Evolutionary conservation across 2,888 invertebrate species (phyloP).

Genomic region (Lapara coniferarum): DNA sequence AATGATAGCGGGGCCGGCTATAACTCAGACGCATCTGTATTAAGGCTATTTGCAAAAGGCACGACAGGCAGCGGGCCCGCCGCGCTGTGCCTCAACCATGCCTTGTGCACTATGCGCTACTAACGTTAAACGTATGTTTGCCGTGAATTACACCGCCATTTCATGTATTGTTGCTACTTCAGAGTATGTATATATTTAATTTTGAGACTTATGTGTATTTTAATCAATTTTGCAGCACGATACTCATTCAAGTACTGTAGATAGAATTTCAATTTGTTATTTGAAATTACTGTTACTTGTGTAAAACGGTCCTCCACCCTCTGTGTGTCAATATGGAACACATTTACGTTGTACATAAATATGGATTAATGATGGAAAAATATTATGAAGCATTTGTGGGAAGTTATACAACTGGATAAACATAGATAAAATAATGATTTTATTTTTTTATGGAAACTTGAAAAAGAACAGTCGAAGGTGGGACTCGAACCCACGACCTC

Average conservation of each 20-base stretch:
- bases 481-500: no score
- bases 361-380: conserved; percentile 3
- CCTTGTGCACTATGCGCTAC: neutral
- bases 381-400: neutral
- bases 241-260: neutral
- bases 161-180: neutral
- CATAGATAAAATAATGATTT: neutral
- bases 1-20: conserved; percentile 82
- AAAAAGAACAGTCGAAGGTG: no score
- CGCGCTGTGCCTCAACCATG: conserved; percentile 25
- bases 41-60: conserved; percentile 81
- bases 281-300: neutral
- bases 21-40: conserved; percentile 83
- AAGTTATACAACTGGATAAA: neutral
- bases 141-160: neutral
- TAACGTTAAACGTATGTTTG: neutral
- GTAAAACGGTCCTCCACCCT: neutral
- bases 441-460: no score
- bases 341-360: conserved; percentile 5
- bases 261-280: neutral
- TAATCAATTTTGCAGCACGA: neutral
- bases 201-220: neutral
- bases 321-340: neutral
- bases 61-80: conserved; percentile 65
- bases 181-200: neutral